Conservation (phyloP, 2,888 invertebrate species). For the Phyto melanocephala region DNA sequence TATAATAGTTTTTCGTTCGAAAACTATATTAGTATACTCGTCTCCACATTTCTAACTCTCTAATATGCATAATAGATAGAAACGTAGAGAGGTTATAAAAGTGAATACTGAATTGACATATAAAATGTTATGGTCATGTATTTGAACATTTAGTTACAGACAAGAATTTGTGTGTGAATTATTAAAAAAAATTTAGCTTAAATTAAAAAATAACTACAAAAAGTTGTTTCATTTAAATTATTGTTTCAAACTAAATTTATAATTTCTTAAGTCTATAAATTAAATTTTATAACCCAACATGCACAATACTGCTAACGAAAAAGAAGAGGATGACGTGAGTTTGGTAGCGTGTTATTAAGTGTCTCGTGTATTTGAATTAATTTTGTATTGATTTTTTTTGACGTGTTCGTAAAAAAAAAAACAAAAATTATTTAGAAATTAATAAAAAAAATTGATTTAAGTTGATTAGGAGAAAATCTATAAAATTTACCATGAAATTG, state of each 20-base stretch:
- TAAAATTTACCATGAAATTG: too few relatives aligned
- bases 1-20: conserved; percentile 19
- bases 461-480: too few relatives aligned
- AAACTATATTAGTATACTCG: background rate
- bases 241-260: background rate
- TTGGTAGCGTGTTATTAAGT: background rate
- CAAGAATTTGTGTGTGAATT: conserved; percentile 54
- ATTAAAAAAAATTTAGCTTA: background rate
- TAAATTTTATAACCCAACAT: background rate
- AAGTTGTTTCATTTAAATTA: background rate
- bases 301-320: conserved; percentile 22
- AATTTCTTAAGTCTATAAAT: background rate
- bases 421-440: background rate
- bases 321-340: conserved; percentile 54
- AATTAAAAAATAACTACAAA: background rate
- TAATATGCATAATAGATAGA: background rate
- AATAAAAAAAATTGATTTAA: too few relatives aligned
- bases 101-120: conserved; percentile 47
- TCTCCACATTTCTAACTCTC: background rate
- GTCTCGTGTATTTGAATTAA: conserved; percentile 1
- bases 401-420: background rate
- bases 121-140: conserved; percentile 56
- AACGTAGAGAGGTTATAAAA: background rate
- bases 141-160: conserved; percentile 44
- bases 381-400: conserved; percentile 41